A percentile compares a stretch with the other conserved stretches of the same genome.
These are phyloP conservation scores for Lucilia sericata DNA, from an alignment of 1,140 invertebrate genomes.

Conservation along the genomic window DNA sequence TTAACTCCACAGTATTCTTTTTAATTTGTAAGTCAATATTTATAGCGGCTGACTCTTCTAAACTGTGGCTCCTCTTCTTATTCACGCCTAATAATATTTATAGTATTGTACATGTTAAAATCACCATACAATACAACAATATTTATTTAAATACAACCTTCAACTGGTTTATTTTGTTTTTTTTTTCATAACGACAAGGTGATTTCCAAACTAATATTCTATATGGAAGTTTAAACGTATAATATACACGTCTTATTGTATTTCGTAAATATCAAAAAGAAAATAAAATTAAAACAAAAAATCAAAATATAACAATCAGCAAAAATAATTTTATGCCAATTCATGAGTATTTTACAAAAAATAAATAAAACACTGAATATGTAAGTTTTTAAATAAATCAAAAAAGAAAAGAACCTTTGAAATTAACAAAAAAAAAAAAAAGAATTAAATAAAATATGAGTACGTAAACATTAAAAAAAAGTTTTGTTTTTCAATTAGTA, in stretches of 20 bases:
- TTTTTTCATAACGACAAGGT: background rate
- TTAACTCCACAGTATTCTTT: background rate
- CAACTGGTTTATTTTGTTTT: background rate
- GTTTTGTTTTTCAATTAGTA: no score
- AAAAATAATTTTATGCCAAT: background rate
- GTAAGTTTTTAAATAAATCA: no score
- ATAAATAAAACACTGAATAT: no score
- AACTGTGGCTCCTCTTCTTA: no score
- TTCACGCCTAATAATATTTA: no score
- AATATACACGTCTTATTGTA: background rate
- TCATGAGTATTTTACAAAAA: conserved; percentile 9
- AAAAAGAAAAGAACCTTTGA: background rate
- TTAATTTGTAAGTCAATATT: no score
- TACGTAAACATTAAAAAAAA: no score
- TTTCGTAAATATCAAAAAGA: background rate
- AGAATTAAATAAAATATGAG: no score
- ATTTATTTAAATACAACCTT: conserved; percentile 3
- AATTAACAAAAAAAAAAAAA: no score
- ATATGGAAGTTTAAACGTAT: background rate
- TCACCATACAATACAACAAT: background rate
- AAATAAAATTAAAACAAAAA: background rate
- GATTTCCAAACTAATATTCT: conserved; percentile 16
- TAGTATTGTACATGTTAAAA: background rate
- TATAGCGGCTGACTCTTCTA: background rate
- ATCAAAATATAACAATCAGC: background rate